phyloP scores from a whole-genome alignment of 2,797 vertebrate species.

The Neopelma chrysocephalum region DNA sequence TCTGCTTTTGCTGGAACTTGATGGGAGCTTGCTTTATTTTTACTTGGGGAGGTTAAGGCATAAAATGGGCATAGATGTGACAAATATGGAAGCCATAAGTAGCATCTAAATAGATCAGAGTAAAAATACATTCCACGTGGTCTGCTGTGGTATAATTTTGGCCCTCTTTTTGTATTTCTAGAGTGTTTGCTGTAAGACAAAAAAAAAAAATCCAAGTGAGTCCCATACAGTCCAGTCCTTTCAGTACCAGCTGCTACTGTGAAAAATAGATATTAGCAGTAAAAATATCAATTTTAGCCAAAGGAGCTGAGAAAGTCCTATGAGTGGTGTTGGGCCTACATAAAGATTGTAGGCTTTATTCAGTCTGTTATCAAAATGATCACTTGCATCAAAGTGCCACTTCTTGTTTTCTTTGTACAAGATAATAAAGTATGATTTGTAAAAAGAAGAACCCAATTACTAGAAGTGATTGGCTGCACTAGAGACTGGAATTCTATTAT shows the following conservation, averaged over 20 bases:
- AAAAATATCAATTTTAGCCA: not conserved
- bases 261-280: not conserved
- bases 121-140: not conserved
- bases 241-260: not conserved
- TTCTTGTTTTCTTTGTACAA: constrained; percentile 1
- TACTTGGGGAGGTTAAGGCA: not conserved
- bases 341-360: not conserved
- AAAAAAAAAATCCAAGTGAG: not conserved
- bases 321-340: not conserved
- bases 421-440: constrained; percentile 1
- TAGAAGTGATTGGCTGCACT: not conserved
- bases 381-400: not conserved
- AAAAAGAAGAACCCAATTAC: not conserved
- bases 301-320: not conserved
- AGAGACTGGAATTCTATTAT: not conserved
- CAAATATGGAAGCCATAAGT: not conserved
- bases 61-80: not conserved
- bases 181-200: not conserved
- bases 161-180: not conserved
- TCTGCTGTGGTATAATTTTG: not conserved
- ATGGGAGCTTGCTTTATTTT: not conserved
- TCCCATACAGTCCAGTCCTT: not conserved
- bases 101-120: not conserved
- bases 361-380: not conserved
- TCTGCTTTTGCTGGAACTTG: not conserved